phyloP scores from a whole-genome alignment of 2,888 invertebrate genomes.

The Gymnosoma rotundatum region DNA sequence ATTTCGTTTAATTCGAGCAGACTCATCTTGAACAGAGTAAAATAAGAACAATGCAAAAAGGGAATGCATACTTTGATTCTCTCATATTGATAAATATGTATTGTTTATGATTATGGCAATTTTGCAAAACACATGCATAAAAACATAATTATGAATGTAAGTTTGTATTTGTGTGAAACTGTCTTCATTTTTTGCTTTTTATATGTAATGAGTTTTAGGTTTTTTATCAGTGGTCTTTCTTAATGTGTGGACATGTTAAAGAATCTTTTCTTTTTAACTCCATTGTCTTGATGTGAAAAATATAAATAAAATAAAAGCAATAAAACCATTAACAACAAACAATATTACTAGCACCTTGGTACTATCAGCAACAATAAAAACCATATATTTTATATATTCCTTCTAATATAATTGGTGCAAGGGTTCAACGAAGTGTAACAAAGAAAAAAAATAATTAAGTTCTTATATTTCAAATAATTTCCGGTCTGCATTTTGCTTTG shows the following conservation, averaged over 20 bases:
- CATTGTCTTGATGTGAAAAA: conserved; percentile 36
- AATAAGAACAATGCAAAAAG: neutral
- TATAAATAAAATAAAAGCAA: conserved; percentile 14
- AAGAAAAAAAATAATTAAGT: conserved; percentile 25
- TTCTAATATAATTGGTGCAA: neutral
- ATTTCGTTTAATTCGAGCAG: conserved; percentile 1
- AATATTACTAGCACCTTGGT: conserved; percentile 5
- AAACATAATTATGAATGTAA: neutral
- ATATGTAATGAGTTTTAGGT: neutral
- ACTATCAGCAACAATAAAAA: conserved; percentile 30
- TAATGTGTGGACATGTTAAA: conserved; percentile 21
- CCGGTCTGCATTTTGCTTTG: conserved; percentile 53
- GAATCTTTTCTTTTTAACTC: conserved; percentile 20
- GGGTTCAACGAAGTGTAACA: conserved; percentile 5
- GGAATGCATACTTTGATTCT: conserved; percentile 50
- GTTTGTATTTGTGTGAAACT: neutral
- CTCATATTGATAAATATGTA: conserved; percentile 61
- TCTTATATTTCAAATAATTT: conserved; percentile 67
- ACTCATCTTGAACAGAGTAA: conserved; percentile 11
- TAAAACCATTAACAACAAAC: neutral
- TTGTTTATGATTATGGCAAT: conserved; percentile 55
- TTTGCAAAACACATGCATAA: conserved; percentile 10
- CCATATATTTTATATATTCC: neutral
- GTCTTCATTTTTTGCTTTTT: conserved; percentile 6
- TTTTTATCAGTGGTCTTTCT: conserved; percentile 22